phyloP scores from a whole-genome alignment of 1,140 invertebrate species.

The Venturia canescens region DNA sequence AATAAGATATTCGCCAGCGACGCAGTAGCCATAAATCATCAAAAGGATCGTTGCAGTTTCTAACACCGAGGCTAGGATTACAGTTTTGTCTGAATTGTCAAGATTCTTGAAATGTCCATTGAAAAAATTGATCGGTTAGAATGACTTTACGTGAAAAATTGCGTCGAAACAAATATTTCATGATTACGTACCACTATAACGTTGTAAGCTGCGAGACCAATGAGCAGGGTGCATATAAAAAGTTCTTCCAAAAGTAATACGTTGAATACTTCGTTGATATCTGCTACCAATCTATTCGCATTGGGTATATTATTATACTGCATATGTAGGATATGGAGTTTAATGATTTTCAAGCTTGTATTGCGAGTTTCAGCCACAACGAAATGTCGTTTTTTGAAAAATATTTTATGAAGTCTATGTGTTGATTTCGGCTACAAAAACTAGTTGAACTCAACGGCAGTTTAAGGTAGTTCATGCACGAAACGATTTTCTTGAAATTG shows the following conservation, averaged over 20 bases:
- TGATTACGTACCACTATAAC: slow-evolving; percentile 38
- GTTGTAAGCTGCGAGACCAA: slow-evolving; percentile 42
- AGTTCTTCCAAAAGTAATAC: slow-evolving; percentile 40
- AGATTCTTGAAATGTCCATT: slow-evolving; percentile 32
- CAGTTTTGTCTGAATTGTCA: slow-evolving; percentile 26
- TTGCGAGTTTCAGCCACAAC: too few species aligned
- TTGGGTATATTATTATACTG: too few species aligned
- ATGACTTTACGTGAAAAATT: too few species aligned
- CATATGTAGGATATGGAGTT: too few species aligned
- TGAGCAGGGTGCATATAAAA: slow-evolving; percentile 27
- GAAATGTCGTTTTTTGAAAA: too few species aligned
- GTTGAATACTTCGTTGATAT: slow-evolving; percentile 36
- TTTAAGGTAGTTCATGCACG: too few species aligned
- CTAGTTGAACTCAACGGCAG: too few species aligned
- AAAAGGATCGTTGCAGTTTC: slow-evolving; percentile 35
- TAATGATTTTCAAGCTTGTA: background rate
- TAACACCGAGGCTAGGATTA: slow-evolving; percentile 29
- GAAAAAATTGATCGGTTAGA: background rate
- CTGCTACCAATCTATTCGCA: background rate
- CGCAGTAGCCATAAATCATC: slow-evolving; percentile 42
- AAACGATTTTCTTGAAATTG: too few species aligned
- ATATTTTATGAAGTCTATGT: too few species aligned
- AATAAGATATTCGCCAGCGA: slow-evolving; percentile 43
- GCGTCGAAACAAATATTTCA: too few species aligned
- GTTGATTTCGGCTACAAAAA: too few species aligned